phyloP scores from a whole-genome alignment of 2,797 vertebrate genomes.

The Emys orbicularis region DNA sequence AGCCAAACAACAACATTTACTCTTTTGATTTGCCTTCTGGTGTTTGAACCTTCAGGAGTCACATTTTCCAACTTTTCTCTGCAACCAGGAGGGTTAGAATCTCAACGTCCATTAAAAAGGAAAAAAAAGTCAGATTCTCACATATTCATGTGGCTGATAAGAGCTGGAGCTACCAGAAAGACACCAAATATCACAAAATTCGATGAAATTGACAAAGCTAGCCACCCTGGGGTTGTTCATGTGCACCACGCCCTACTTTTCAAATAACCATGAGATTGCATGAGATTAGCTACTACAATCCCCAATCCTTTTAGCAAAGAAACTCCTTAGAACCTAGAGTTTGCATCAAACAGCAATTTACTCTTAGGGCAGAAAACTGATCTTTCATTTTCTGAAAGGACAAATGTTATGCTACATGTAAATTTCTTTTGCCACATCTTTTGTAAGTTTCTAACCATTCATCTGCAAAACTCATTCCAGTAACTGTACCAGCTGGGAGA shows the following conservation, averaged over 20 bases:
- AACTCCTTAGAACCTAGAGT: conserved; percentile 1
- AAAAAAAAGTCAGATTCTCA: not conserved
- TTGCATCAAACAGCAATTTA: not conserved
- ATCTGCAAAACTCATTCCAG: not conserved
- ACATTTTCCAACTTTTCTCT: not conserved
- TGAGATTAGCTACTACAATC: conserved; percentile 27
- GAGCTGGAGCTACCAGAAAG: not conserved
- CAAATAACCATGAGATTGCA: not conserved
- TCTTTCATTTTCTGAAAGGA: not conserved
- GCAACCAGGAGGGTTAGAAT: not conserved
- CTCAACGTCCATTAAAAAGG: not conserved
- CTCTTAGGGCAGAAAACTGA: not conserved
- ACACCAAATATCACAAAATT: not conserved
- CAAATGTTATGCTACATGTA: not conserved
- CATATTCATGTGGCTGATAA: not conserved
- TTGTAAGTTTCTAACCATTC: not conserved
- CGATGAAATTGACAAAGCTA: accelerated
- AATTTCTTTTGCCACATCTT: not conserved
- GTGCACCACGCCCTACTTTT: not conserved
- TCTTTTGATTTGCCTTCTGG: not conserved
- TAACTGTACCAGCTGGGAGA: not conserved
- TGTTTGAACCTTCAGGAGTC: accelerated
- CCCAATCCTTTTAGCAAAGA: not conserved
- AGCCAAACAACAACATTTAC: accelerated
- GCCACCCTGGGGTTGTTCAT: not conserved